Evolutionary conservation across 2,797 vertebrate species (phyloP), one percentile per base, ranked within the genome.

Genomic region (Sparus aurata): DNA sequence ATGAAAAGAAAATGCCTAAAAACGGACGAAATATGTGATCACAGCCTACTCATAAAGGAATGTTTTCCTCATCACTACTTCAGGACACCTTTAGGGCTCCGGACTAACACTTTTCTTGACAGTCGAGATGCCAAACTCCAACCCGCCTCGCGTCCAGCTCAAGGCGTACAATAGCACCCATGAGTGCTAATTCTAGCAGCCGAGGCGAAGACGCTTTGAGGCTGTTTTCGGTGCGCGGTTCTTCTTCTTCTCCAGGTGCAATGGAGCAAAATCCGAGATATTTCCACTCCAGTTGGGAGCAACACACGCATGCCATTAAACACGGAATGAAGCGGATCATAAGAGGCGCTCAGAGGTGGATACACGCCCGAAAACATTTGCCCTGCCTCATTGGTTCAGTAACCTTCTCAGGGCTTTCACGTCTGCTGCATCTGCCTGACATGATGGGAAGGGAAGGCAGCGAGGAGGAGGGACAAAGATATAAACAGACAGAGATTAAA

Each of bases 351-450:
- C 61, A 34, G 68, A 75, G 71, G 68, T 34, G 75, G 77, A 85
- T 9, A 18, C 46, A 15, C 61, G 75, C 70, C 82, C 70, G 57
- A 50, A 83, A 85, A 82, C 62, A 62, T 86, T 77, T 64, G 66
- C 82, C 83, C 81, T 15, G 67, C 79, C 57, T 73, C 73, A 45
- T 38, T 52, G 43, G 60, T 73, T 88, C 80, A 65, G 54, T 76
- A 4, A 82, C 70, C 84, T 82, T 85, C 82, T 88, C 78, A 67
- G 80, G 89, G 77, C 86, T 80, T 74, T 82, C 58, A 63, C 63
- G 65, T 82, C 70, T 60, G 59, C 77, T 38, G 45, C 25, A 53
- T 73, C 83, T 69, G 80, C 75, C 80, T 75, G 85, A 75, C 55
- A 4, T 20, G 79, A 77, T 55, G 75, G 54, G 43, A 41, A 54